Base-by-base conservation (phyloP, 2,113 vertebrate species). In the Menura novaehollandiae region DNA sequence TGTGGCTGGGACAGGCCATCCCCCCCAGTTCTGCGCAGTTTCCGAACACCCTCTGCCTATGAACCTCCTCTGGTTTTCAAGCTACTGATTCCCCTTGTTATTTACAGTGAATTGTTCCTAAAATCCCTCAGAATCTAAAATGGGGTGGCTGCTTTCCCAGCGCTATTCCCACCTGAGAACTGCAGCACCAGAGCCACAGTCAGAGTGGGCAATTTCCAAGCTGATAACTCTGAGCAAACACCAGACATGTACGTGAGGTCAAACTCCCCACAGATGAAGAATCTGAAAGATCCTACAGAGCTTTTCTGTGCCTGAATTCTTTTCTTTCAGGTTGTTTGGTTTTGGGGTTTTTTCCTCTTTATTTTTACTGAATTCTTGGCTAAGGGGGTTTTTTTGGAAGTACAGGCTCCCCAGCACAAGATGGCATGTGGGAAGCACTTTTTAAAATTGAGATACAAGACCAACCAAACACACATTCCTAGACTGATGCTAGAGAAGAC, bases 1-100 rank as follows among this genome's bases (percentile, higher is more conserved):
- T 33, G 37, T 17, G 33, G 26, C 68, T 39, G n/a, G 14, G 52
- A 30, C 4, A 35, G 35, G 37, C 44, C 0, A 0, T 10, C 24
- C 8, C 24, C 17, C 30, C 43, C 33, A 79, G 52, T 37, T 27
- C 49, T 28, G 32, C 11, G 26, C 49, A 66, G 8, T 56, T 60
- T 55, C 30, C 63, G 35, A 53, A 39, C 37, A 18, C 0, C 0
- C 22, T 66, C 51, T 53, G 39, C 17, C 67, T 58, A 35, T 2
- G 19, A 85, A n/a, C 30, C 67, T 30, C 60, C 56, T 41, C 39
- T 75, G 15, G 10, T 37, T 47, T 55, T 7, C 47, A 55, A 72
- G 19, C 22, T 60, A 15, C 10, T 78, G 27, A 87, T 62, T 60
- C 28, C 39, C 47, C 17, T 62, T 41, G 23, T 37, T 64, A 30